Conservation (phyloP, 1,140 invertebrate species). For the Hyles vespertilio region DNA sequence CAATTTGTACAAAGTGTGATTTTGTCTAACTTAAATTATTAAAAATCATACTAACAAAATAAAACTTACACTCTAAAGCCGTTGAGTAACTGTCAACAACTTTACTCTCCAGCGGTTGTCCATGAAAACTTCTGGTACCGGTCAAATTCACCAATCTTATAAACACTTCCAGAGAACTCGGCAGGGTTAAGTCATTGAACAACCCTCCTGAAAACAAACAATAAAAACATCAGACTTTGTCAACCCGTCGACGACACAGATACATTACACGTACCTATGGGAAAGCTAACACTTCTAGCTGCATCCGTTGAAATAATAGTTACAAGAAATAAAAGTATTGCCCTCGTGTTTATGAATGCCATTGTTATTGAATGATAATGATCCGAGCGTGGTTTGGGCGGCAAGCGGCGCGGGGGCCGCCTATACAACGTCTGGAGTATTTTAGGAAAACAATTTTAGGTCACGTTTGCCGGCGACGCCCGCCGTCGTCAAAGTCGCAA, state of each 20-base stretch:
- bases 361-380: conserved; percentile 16
- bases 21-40: too few species aligned
- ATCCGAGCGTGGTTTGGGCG: conserved; percentile 25
- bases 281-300: conserved; percentile 23
- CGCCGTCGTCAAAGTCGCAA: conserved; percentile 1
- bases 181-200: conserved; percentile 44
- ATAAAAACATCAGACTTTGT: background rate
- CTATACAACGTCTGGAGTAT: conserved; percentile 56
- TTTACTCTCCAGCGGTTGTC: conserved; percentile 32
- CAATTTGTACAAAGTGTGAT: too few species aligned
- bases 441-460: conserved; percentile 54
- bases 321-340: conserved; percentile 1
- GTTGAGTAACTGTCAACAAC: conserved; percentile 53
- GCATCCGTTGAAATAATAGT: conserved; percentile 5
- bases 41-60: background rate
- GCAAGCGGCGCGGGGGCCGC: conserved; percentile 40
- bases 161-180: conserved; percentile 42
- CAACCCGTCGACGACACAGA: background rate
- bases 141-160: conserved; percentile 38
- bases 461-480: conserved; percentile 30
- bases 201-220: conserved; percentile 47
- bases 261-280: conserved; percentile 32
- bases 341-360: background rate
- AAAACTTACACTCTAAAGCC: conserved; percentile 53
- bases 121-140: conserved; percentile 38